Base-by-base conservation (phyloP, 1,140 invertebrate species). In the Apolygus lucorum region DNA sequence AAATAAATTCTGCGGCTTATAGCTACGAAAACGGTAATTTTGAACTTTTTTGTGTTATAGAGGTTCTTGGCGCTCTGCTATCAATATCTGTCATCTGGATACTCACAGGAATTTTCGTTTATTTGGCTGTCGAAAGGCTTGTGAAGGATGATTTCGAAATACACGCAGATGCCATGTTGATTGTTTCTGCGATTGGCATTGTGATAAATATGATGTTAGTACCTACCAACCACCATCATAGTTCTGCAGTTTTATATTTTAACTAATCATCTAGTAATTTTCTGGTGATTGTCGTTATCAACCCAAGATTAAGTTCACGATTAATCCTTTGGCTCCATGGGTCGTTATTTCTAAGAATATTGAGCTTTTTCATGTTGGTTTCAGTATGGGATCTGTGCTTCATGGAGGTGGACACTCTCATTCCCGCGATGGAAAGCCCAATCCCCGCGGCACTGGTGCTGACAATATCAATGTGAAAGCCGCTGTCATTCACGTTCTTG, bases 401-500 rank as follows among this genome's bases (percentile, higher is more conserved):
- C 89, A 92, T 75, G 87, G 86, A 77, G 74, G 76, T 1, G 73
- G 75, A 13, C 80, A 80, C 70, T 71, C 67, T 42, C 72, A 73
- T 63, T 34, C 27, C n/a, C 28, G 29, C n/a, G 28, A 34, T 21
- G 64, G 64, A 17, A 13, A 22, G 13, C 11, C 54, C 4, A 8
- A 8, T 49, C 2, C 22, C 11, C 8, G 54, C 2, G 64, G 42
- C 28, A 62, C 52, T 22, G 59, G 52, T 29, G 63, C 29, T 21
- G 49, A 79, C 74, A 95, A 94, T 76, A 89, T 96, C 68, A 95
- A 95, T 77, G 84, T 96, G 0, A 82, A 91, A 52, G 94, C 94
- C 0, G 94, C 94, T 0, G 87, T 94, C 72, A 92, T 96, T 73
- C 94, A 96, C 78, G 92, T 96, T 22, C 81, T 96, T 67, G 94